Evolutionary conservation across 2,888 invertebrate species (phyloP).

Genomic region (Sinohyriopsis cumingii): DNA sequence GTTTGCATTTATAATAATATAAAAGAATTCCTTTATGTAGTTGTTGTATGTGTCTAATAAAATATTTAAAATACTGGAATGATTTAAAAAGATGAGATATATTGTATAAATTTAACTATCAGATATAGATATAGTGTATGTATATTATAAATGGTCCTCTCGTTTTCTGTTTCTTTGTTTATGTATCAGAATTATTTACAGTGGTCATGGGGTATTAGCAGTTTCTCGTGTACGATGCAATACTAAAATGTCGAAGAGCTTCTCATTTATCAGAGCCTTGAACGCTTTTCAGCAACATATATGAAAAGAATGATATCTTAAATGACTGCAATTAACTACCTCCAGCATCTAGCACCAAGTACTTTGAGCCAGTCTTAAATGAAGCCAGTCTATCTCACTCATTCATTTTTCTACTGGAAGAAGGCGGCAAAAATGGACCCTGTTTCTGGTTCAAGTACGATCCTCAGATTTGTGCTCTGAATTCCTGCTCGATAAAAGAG

Average conservation of each 20-base stretch:
- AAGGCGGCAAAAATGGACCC: no score
- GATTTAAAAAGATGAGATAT: slow-evolving; percentile 3
- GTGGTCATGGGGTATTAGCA: slow-evolving; percentile 13
- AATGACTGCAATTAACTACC: no score
- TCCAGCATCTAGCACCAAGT: no score
- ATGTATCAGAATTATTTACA: slow-evolving; percentile 6
- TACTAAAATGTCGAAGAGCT: slow-evolving; percentile 6
- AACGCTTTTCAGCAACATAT: neutral
- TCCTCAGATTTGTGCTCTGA: no score
- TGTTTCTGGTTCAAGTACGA: no score
- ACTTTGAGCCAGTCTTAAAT: no score
- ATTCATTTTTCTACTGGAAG: no score
- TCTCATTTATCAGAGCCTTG: slow-evolving; percentile 8
- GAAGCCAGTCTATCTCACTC: no score
- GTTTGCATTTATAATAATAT: no score
- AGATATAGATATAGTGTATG: neutral
- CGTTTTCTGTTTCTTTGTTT: slow-evolving; percentile 4
- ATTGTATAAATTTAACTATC: slow-evolving; percentile 10
- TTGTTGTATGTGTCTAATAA: neutral
- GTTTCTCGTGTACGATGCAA: slow-evolving; percentile 11
- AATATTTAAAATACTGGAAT: slow-evolving; percentile 2
- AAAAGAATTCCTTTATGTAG: slow-evolving; percentile 16
- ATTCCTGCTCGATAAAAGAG: no score
- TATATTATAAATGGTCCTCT: neutral
- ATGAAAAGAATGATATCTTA: no score